Evolutionary conservation across 2,113 vertebrate species (phyloP), one percentile per base, ranked within the genome.

Genomic region (Myodes glareolus): DNA sequence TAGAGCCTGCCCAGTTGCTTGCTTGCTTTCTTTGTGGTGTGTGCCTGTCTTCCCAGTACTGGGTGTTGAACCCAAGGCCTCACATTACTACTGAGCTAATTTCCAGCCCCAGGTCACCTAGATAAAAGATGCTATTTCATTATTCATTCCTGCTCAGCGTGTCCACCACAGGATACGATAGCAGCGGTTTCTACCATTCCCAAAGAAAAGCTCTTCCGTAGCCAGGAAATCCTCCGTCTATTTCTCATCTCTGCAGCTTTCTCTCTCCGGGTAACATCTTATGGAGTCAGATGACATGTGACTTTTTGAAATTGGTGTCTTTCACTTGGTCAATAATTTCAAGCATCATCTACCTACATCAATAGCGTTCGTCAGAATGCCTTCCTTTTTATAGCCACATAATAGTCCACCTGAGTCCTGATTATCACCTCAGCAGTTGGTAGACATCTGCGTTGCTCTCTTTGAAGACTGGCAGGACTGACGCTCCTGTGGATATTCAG

Each of bases 341-440:
- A 55, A 80, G 65, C 14, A 70, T 27, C 31, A 10, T 68, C 8
- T 6, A 27, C 58, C 8, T 6, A 21, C n/a, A 0, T 9, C 11
- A 4, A 4, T 10, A 42, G 39, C 39, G 1, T 0, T 2, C 14
- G 10, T 63, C 39, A 25, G n/a, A 5, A 63, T 25, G n/a, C 68
- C 21, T 19, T 45, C 10, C 42, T 81, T 25, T 58, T 61, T 10
- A 45, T 5, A 58, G n/a, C 21, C 17, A 39, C 72, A 77, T 70
- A 58, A 16, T 8, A 76, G 39, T 63, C 45, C 8, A 58, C 10
- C 36, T 2, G 8, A 0, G 39, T 29, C 65, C 39, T 25, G 73
- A 84, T 88, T 70, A 65, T 61, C n/a, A 16, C 12, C 50, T 47
- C 58, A 88, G 67, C 23, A 68, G 19, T 1, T 52, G 42, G 77